phyloP scores from a whole-genome alignment of 2,797 vertebrate genomes.

The Pseudochaenichthys georgianus region DNA sequence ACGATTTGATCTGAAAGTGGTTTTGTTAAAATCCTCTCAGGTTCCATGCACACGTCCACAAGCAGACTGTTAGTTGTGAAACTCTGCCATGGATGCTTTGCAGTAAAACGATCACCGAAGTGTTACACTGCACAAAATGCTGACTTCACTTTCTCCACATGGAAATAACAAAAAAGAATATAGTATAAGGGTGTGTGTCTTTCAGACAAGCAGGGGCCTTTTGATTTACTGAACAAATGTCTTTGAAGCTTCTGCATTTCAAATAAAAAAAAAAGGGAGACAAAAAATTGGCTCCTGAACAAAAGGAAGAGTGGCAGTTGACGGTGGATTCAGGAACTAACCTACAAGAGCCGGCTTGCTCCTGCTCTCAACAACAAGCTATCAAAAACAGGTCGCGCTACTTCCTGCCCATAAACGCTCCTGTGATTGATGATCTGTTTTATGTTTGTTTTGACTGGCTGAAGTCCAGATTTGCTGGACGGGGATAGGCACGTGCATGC shows the following conservation, averaged over 20 bases:
- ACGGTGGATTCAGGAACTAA: constrained; percentile 74
- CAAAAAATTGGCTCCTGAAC: constrained; percentile 56
- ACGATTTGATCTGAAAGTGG: not conserved
- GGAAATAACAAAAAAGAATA: constrained; percentile 14
- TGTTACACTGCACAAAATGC: constrained; percentile 27
- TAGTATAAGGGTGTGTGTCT: constrained; percentile 19
- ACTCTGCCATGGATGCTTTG: not conserved
- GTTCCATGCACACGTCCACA: too few relatives aligned
- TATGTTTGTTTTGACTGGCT: constrained; percentile 82
- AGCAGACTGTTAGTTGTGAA: constrained; percentile 4
- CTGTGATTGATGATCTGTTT: constrained; percentile 77
- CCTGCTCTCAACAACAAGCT: constrained; percentile 59
- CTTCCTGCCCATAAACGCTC: constrained; percentile 76
- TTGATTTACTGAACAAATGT: constrained; percentile 49
- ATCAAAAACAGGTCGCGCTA: constrained; percentile 77
- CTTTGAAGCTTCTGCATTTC: constrained; percentile 65
- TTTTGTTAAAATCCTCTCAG: not conserved
- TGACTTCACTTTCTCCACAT: constrained; percentile 30
- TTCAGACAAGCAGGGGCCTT: constrained; percentile 35
- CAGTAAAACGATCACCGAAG: constrained; percentile 5
- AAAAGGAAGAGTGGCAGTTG: constrained; percentile 78
- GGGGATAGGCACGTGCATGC: constrained; percentile 67
- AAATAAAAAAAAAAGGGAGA: not conserved
- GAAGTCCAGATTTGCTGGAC: constrained; percentile 71
- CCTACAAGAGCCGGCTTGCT: constrained; percentile 78